Evolutionary conservation across 2,797 vertebrate species (phyloP).

Genomic region (Tapirus indicus): DNA sequence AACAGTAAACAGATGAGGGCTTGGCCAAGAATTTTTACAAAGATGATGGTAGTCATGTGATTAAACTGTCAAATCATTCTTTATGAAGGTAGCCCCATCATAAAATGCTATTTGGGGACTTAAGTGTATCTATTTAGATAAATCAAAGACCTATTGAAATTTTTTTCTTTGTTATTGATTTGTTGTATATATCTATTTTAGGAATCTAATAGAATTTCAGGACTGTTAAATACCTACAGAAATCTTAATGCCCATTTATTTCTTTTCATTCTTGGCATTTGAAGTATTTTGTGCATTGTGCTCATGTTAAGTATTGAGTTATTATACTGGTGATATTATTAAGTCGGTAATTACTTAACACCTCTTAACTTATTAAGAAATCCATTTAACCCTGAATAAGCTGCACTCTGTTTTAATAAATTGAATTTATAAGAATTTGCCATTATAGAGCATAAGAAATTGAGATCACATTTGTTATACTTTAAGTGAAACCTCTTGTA

Average conservation of each 20-base stretch:
- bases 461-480: not conserved
- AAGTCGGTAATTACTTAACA: not conserved
- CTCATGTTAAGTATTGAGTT: not conserved
- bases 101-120: not conserved
- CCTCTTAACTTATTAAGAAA: not conserved
- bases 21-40: not conserved
- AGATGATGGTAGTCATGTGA: not conserved
- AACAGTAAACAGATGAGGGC: too few species aligned
- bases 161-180: not conserved
- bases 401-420: constrained; percentile 9
- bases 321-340: not conserved
- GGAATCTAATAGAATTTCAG: not conserved
- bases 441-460: not conserved
- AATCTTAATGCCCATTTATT: not conserved
- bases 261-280: not conserved
- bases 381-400: not conserved
- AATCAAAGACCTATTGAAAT: not conserved
- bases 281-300: not conserved
- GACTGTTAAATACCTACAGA: not conserved
- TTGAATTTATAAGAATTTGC: not conserved
- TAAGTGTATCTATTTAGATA: not conserved
- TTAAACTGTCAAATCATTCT: not conserved
- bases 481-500: not conserved
- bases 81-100: not conserved
- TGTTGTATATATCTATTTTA: not conserved